phyloP scores from a whole-genome alignment of 2,888 invertebrate species.

The Dermolepida albohirtum region DNA sequence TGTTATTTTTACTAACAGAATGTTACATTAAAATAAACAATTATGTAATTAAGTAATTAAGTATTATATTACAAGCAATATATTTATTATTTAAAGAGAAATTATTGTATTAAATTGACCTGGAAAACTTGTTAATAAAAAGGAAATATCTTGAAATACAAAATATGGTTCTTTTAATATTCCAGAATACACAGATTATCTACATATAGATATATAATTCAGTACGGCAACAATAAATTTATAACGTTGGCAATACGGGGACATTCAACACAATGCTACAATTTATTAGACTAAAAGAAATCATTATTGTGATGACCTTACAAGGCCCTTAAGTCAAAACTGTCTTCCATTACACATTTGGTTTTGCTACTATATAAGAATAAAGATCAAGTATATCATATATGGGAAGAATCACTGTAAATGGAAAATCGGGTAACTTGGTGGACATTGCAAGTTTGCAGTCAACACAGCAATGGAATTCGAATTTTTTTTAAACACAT shows the following conservation, averaged over 20 bases:
- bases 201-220: not conserved
- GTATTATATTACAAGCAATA: too few relatives aligned
- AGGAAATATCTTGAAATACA: not conserved
- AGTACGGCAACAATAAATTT: slow-evolving; percentile 8
- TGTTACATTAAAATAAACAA: too few relatives aligned
- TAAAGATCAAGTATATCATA: slow-evolving; percentile 68
- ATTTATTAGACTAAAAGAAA: slow-evolving; percentile 38
- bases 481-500: slow-evolving; percentile 50
- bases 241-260: slow-evolving; percentile 25
- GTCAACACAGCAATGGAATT: slow-evolving; percentile 55
- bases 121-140: not conserved
- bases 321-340: slow-evolving; percentile 63
- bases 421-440: slow-evolving; percentile 66
- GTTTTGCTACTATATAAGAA: slow-evolving; percentile 65
- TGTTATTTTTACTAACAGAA: too few relatives aligned
- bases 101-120: too few relatives aligned
- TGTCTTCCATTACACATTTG: slow-evolving; percentile 62
- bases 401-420: slow-evolving; percentile 67
- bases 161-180: slow-evolving; percentile 7
- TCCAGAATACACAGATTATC: slow-evolving; percentile 4
- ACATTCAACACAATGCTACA: slow-evolving; percentile 27
- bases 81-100: too few relatives aligned
- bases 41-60: too few relatives aligned
- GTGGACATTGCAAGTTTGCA: slow-evolving; percentile 58
- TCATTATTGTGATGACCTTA: slow-evolving; percentile 58